phyloP scores from a whole-genome alignment of 2,888 invertebrate species.

The Creontiades dilutus region DNA sequence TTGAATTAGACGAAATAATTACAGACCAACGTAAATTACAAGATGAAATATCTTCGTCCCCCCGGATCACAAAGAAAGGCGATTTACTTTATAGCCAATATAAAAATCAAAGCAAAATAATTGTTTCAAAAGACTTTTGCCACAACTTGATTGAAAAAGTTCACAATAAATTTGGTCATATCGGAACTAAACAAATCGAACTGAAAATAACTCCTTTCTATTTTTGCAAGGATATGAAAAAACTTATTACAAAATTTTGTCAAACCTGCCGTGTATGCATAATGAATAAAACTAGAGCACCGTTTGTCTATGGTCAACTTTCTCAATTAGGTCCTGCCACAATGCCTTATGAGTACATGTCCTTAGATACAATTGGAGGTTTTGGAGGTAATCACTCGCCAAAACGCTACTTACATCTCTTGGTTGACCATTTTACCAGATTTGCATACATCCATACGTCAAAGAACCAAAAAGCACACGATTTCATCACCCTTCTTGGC shows the following conservation, averaged over 20 bases:
- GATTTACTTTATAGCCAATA: conserved; percentile 43
- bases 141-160: conserved; percentile 32
- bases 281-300: conserved; percentile 8
- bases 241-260: conserved; percentile 14
- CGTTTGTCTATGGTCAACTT: conserved; percentile 4
- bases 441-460: conserved; percentile 76
- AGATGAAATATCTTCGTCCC: background rate
- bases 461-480: conserved; percentile 76
- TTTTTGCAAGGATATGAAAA: conserved; percentile 8
- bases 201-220: conserved; percentile 22
- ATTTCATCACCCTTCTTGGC: too few relatives aligned
- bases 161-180: conserved; percentile 34
- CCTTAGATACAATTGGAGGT: conserved; percentile 77
- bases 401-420: conserved; percentile 76
- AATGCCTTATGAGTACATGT: conserved; percentile 76
- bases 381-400: conserved; percentile 76
- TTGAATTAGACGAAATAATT: conserved; percentile 41
- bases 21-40: conserved; percentile 35
- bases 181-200: conserved; percentile 50
- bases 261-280: conserved; percentile 9
- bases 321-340: conserved; percentile 75
- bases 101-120: conserved; percentile 29
- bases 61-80: conserved; percentile 24
- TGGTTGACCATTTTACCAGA: conserved; percentile 76
- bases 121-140: conserved; percentile 47